phyloP scores from a whole-genome alignment of 2,113 vertebrate species.

The Ornithorhynchus anatinus region DNA sequence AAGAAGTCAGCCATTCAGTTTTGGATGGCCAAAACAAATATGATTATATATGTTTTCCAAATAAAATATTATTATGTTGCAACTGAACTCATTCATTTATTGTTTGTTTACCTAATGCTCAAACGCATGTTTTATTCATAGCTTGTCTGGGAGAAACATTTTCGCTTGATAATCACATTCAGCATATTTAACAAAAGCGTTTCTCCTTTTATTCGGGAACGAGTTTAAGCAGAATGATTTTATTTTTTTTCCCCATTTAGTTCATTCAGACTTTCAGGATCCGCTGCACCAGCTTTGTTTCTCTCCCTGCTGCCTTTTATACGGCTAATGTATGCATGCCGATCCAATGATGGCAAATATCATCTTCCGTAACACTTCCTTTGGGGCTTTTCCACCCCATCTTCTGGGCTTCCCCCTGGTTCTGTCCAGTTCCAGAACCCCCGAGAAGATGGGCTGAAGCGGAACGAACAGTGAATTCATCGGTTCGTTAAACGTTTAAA shows the following conservation, averaged over 20 bases:
- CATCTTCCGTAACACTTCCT: conserved; percentile 64
- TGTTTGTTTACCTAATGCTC: conserved; percentile 59
- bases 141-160: conserved; percentile 54
- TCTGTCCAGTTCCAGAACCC: conserved; percentile 54
- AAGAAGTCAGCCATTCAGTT: conserved; percentile 63
- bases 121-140: conserved; percentile 58
- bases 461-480: conserved; percentile 44
- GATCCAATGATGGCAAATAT: conserved; percentile 66
- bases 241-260: conserved; percentile 38
- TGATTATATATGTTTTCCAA: conserved; percentile 57
- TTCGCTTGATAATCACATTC: conserved; percentile 54
- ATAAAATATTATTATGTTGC: conserved; percentile 46
- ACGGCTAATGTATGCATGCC: conserved; percentile 67
- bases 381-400: conserved; percentile 68
- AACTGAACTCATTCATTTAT: conserved; percentile 57
- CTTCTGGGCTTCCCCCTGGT: conserved; percentile 55
- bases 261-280: conserved; percentile 51
- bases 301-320: conserved; percentile 61
- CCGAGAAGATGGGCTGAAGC: conserved; percentile 45
- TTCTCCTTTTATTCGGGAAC: conserved; percentile 52
- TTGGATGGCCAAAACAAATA: conserved; percentile 62
- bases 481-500: conserved; percentile 40
- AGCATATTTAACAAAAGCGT: conserved; percentile 62
- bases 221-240: conserved; percentile 64
- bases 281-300: conserved; percentile 44